phyloP scores from a whole-genome alignment of 2,888 invertebrate species.

The Blomia tropicalis region DNA sequence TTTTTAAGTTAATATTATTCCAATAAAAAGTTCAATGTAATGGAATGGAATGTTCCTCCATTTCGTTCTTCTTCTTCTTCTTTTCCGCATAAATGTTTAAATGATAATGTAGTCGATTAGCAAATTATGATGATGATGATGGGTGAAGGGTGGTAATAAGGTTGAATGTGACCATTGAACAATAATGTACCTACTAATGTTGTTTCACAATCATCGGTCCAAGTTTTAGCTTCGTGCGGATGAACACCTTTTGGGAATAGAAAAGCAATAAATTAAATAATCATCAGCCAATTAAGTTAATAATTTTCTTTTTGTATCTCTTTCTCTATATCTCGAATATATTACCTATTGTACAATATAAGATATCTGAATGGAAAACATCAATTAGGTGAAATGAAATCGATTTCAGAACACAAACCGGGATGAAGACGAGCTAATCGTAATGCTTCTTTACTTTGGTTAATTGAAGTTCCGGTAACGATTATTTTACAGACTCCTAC shows the following conservation, averaged over 20 bases:
- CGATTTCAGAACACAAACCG: slow-evolving; percentile 39
- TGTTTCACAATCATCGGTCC: slow-evolving; percentile 44
- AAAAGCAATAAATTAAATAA: slow-evolving; percentile 5
- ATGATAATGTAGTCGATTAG: too few relatives aligned
- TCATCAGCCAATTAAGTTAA: neutral
- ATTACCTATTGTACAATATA: neutral
- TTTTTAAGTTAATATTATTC: too few relatives aligned
- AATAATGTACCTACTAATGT: neutral
- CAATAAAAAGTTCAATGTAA: too few relatives aligned
- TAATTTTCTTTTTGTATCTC: neutral
- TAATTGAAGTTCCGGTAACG: slow-evolving; percentile 76
- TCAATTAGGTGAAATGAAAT: slow-evolving; percentile 1
- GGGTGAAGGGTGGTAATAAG: too few relatives aligned
- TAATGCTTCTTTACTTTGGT: slow-evolving; percentile 74
- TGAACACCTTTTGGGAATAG: slow-evolving; percentile 51
- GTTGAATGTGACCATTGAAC: neutral
- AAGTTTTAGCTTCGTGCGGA: slow-evolving; percentile 82
- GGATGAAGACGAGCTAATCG: slow-evolving; percentile 75
- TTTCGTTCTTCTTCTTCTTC: too few relatives aligned
- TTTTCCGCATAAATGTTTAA: too few relatives aligned
- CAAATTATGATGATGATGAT: too few relatives aligned
- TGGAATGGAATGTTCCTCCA: too few relatives aligned
- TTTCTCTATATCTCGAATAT: neutral
- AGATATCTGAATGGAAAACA: slow-evolving; percentile 17
- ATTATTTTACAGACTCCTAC: slow-evolving; percentile 80